Evolutionary conservation across 35 echinoderm and acorn worm genomes (phyloP), one percentile per base, ranked within the genome.

Genomic region (Apostichopus californicus): DNA sequence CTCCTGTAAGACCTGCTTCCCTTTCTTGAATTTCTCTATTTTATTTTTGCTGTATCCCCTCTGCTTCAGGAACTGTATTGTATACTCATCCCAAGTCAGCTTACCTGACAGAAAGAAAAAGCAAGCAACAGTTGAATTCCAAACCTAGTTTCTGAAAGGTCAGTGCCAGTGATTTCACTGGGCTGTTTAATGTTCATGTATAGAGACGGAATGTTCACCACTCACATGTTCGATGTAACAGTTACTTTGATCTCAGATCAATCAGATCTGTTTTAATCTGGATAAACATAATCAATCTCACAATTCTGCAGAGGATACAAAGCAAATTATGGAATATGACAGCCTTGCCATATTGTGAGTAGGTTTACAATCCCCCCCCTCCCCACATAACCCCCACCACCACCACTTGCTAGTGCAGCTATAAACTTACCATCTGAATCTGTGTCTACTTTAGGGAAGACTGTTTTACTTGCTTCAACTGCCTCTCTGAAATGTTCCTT

Each of bases 81-180:
- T 92, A 70, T 98, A 98, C 70, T 98, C 97, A 77, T 96, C 91
- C 97, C 97, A 98, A 14, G 91, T 81, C 53, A 98, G 78, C 25
- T 86, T 90, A 71, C 95, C 97, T 93, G 81, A 5, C 54, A 92
- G 23, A 78, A 5, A 25, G 64, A 87, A 63, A 87, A n/a, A 22
- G 6, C 6, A 3, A 68, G 9, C 11, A 68, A 68, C 34, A 46
- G 34, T 3, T 46, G 34, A 46, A 46, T 46, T 46, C 34, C 2
- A 46, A 46, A 2, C 34, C 34, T 46, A 46, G 34, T 46, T 46
- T 46, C 2, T 46, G 34, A 46, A 46, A 46, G 26, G 26, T 28
- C 26, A 46, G 34, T 3, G 34, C 34, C 34, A 46, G 34, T 46
- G 34, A 46, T 46, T 46, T 46, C 34, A 46, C 34, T 46, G 34